These are phyloP conservation scores for Vanacampus margaritifer DNA, from an alignment of 2,113 vertebrate species.

Conservation along the genomic window DNA sequence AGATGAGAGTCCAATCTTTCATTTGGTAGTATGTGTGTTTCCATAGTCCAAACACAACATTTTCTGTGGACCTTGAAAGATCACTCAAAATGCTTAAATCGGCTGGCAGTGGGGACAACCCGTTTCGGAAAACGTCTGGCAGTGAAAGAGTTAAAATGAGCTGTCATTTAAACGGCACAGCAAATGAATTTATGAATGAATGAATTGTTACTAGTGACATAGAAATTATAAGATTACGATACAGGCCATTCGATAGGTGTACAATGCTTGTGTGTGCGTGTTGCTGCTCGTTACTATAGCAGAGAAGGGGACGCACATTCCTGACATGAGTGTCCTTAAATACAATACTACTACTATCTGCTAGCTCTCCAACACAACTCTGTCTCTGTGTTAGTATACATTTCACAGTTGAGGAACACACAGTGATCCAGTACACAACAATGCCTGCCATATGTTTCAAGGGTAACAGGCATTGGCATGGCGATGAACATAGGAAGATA, in stretches of 20 bases:
- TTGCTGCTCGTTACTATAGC: conserved; percentile 10
- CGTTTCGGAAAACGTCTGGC: too few species aligned
- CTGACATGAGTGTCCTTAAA: conserved; percentile 22
- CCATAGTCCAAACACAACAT: too few species aligned
- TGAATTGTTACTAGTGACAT: not conserved
- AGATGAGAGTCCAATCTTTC: too few species aligned
- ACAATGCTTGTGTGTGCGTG: conserved; percentile 4
- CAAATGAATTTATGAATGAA: not conserved
- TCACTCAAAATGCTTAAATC: too few species aligned
- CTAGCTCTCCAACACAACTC: conserved; percentile 9
- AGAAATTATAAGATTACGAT: not conserved
- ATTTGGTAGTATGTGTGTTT: too few species aligned
- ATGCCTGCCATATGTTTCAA: conserved; percentile 11
- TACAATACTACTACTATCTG: conserved; percentile 1
- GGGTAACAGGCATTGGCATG: conserved; percentile 20
- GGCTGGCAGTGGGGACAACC: too few species aligned
- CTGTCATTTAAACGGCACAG: not conserved
- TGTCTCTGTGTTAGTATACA: not conserved
- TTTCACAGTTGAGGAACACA: not conserved
- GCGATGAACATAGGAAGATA: conserved; percentile 13
- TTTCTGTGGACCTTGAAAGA: too few species aligned
- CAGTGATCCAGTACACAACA: conserved; percentile 9
- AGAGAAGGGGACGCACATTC: conserved; percentile 38
- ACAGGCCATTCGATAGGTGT: not conserved
- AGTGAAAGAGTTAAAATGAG: too few species aligned